Conservation (phyloP, 2,888 invertebrate species). For the Orthosia cruda region DNA sequence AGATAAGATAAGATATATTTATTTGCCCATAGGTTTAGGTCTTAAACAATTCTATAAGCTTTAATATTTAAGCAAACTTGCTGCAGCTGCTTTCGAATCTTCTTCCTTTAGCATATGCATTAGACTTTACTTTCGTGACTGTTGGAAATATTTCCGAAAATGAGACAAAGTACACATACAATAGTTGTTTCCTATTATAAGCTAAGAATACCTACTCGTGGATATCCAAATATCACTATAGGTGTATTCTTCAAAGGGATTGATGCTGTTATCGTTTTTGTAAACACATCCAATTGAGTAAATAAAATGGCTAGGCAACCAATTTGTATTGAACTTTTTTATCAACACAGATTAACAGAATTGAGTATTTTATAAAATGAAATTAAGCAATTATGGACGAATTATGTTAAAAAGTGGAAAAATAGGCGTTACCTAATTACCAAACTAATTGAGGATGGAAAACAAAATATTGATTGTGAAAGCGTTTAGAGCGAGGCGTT, state of each 20-base stretch:
- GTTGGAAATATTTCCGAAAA: neutral
- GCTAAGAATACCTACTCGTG: neutral
- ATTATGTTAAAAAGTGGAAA: conserved; percentile 1
- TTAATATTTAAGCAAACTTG: conserved; percentile 10
- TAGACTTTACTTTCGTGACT: neutral
- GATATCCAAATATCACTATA: conserved; percentile 11
- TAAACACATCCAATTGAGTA: conserved; percentile 30
- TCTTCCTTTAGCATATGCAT: neutral
- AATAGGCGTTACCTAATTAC: conserved; percentile 18
- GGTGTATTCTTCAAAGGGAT: conserved; percentile 7
- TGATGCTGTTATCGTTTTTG: conserved; percentile 23
- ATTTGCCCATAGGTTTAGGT: conserved; percentile 4
- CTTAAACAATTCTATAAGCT: conserved; percentile 34
- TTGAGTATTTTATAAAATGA: conserved; percentile 4
- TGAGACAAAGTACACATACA: neutral
- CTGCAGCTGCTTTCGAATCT: neutral
- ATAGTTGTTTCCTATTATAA: neutral
- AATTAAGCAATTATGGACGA: conserved; percentile 17
- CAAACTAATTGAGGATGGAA: conserved; percentile 23
- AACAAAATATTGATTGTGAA: conserved; percentile 50
- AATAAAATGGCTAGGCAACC: conserved; percentile 26
- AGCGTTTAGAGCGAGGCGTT: conserved; percentile 30
- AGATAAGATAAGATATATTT: too few relatives aligned
- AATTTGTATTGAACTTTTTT: conserved; percentile 21
- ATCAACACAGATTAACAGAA: conserved; percentile 4